These are phyloP conservation scores for Trichomalopsis sarcophagae DNA, from an alignment of 1,140 invertebrate species.

Conservation along the genomic window DNA sequence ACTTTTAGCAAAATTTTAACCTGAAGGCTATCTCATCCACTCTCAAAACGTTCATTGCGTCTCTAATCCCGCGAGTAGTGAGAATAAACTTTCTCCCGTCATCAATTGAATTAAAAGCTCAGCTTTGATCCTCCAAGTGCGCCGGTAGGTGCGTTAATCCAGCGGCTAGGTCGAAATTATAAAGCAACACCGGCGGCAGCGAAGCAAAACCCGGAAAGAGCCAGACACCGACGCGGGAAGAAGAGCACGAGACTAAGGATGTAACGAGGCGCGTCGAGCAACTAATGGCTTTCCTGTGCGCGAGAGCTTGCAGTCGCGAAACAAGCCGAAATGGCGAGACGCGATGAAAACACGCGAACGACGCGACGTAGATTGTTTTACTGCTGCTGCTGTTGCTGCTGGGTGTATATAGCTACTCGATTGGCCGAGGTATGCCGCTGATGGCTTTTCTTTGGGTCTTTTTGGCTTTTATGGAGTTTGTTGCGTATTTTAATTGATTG, in stretches of 20 bases:
- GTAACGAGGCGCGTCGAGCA: conserved; percentile 45
- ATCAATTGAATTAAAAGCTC: neutral
- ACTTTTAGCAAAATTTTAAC: no score
- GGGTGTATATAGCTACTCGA: neutral
- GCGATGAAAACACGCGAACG: neutral
- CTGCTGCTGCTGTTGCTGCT: neutral
- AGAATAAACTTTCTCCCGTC: neutral
- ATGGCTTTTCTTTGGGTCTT: neutral
- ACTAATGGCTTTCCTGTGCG: conserved; percentile 38
- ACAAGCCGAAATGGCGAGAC: conserved; percentile 9
- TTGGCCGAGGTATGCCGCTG: neutral
- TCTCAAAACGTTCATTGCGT: no score
- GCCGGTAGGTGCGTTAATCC: neutral
- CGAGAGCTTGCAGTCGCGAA: neutral
- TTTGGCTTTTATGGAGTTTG: no score
- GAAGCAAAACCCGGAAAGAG: neutral
- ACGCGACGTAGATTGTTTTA: neutral
- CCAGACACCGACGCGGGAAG: neutral
- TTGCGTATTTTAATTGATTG: no score
- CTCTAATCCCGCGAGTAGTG: neutral
- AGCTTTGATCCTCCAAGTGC: neutral
- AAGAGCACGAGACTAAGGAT: conserved; percentile 6
- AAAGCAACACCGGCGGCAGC: conserved; percentile 11
- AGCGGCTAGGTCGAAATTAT: neutral
- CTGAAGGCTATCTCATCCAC: no score